Evolutionary conservation across 2,888 invertebrate species (phyloP), one percentile per base, ranked within the genome.

Genomic region (Drosophila tripunctata): DNA sequence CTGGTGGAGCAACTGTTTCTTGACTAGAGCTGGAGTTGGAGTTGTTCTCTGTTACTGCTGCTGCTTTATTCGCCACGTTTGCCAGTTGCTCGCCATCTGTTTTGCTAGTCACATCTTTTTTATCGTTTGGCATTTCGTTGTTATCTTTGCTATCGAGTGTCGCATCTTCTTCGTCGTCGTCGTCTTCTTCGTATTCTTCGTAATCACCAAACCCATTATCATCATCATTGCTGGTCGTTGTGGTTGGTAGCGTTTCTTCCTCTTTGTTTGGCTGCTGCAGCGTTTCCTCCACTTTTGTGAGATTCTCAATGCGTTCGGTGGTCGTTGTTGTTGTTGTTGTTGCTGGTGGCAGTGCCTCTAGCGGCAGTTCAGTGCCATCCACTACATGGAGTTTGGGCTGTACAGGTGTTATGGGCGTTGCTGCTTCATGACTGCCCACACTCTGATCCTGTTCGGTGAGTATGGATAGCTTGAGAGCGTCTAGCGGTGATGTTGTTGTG

Each of bases 291-390:
- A 17, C 40, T 41, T 41, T 41, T 1, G 51, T 51, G 31, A 38
- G 33, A 24, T 74, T 74, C 6, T 10, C 51, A 19, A 6, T 50
- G 0, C 52, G 56, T 27, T 78, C 76, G 1, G 66, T 35, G 4
- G 48, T 44, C 7, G 63, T 69, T n/a, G n/a, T n/a, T n/a, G n/a
- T n/a, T n/a, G n/a, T n/a, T n/a, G n/a, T n/a, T n/a, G n/a, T n/a
- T n/a, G n/a, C n/a, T n/a, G n/a, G n/a, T 10, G 68, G 38, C 31
- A 79, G 40, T 2, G 48, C 56, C 30, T 78, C 62, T 24, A 68
- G 15, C 3, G 87, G 81, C 57, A 95, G 91, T 17, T 93, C 94
- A 8, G 95, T 95, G 10, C 95, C 95, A 89, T 95, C 95, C 72
- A 95, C 91, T 21, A 95, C 92, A 69, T 93, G 92, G 48, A 81